Evolutionary conservation across 2,888 invertebrate genomes (phyloP).

Genomic region (Copidosoma aretas): DNA sequence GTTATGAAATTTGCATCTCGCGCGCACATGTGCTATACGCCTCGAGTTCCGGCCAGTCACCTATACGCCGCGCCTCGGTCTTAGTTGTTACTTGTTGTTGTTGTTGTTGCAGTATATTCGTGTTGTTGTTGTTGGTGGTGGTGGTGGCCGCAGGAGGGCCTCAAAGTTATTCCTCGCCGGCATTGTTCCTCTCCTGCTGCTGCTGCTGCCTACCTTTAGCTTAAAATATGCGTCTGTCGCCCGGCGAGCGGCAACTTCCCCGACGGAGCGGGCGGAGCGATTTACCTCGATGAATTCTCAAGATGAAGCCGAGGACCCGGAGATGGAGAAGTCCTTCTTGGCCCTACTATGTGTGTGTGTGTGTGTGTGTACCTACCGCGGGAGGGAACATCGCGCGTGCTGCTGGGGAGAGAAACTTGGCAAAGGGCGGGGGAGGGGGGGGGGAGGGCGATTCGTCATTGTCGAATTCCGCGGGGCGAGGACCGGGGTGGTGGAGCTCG

Average conservation of each 20-base stretch:
- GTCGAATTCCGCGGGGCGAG: constrained; percentile 23
- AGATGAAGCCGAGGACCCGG: neutral
- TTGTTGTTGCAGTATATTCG: too few species aligned
- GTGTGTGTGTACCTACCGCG: too few species aligned
- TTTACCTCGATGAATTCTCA: constrained; percentile 23
- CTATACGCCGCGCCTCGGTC: too few species aligned
- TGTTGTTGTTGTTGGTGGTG: constrained; percentile 47
- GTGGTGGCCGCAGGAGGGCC: constrained; percentile 48
- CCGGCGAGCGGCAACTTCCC: constrained; percentile 20
- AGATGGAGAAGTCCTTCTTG: neutral
- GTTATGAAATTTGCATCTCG: constrained; percentile 60
- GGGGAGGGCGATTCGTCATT: constrained; percentile 28
- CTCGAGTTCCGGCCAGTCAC: too few species aligned
- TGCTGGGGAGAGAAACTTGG: constrained; percentile 15
- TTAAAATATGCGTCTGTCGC: constrained; percentile 51
- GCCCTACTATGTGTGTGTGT: too few species aligned
- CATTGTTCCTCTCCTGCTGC: too few species aligned
- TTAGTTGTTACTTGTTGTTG: constrained; percentile 60
- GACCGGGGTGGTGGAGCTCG: neutral
- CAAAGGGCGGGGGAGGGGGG: neutral
- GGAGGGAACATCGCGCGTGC: constrained; percentile 23
- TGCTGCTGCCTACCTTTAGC: too few species aligned
- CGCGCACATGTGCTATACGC: constrained; percentile 37
- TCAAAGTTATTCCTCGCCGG: constrained; percentile 54
- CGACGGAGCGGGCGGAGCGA: constrained; percentile 16